These are phyloP conservation scores for Probosciger aterrimus DNA, from an alignment of 2,113 vertebrate genomes.

Conservation along the genomic window DNA sequence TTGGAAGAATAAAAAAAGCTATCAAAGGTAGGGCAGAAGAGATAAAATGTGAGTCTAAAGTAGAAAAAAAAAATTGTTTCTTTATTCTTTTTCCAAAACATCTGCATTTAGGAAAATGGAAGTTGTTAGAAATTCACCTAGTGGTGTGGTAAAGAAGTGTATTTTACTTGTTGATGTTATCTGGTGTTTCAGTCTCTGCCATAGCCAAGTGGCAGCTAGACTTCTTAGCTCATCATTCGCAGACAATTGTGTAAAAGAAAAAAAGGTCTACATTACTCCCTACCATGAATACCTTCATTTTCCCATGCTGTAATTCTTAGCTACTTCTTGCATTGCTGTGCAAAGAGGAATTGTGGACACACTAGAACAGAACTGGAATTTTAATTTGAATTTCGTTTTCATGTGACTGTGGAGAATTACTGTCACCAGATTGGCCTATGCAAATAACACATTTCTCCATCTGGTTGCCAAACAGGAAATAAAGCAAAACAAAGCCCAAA, in stretches of 20 bases:
- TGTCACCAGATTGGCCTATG: background rate
- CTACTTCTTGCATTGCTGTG: background rate
- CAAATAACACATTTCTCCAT: background rate
- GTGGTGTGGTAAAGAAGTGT: background rate
- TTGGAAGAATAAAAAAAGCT: background rate
- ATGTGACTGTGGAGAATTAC: background rate
- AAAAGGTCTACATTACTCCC: background rate
- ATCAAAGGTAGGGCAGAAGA: background rate
- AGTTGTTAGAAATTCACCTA: background rate
- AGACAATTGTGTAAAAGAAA: background rate
- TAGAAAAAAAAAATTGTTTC: background rate
- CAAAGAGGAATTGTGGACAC: background rate
- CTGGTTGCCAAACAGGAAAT: background rate
- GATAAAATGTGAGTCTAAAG: background rate
- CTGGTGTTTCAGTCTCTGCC: background rate
- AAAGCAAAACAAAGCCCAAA: background rate
- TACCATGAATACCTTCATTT: background rate
- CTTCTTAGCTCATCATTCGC: background rate
- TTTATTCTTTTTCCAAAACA: background rate
- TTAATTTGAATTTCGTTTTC: background rate
- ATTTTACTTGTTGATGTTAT: background rate
- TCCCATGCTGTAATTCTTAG: background rate
- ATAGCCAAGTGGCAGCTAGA: background rate
- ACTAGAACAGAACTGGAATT: background rate
- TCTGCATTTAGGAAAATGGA: background rate